phyloP scores from a whole-genome alignment of 2,797 vertebrate genomes.

The Eulemur rubriventer region DNA sequence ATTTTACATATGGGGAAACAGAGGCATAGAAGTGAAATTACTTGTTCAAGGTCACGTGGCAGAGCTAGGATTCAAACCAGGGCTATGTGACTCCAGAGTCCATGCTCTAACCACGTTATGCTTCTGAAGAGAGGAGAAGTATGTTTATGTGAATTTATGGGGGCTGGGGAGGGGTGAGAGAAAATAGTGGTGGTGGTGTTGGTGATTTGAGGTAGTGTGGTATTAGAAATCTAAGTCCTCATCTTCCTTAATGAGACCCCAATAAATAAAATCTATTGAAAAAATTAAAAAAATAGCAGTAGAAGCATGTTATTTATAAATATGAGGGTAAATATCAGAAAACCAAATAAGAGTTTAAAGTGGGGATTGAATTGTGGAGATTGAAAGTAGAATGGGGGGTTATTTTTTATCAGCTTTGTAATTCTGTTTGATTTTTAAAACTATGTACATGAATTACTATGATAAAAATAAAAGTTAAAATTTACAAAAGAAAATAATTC shows the following conservation, averaged over 20 bases:
- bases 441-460: not conserved
- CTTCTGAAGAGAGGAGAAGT: constrained; percentile 2
- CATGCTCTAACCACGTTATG: not conserved
- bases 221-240: not conserved
- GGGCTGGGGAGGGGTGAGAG: not conserved
- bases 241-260: not conserved
- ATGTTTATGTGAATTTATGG: not conserved
- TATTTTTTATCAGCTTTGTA: not conserved
- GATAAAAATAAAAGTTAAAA: constrained; percentile 15
- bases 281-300: not conserved
- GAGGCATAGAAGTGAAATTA: not conserved
- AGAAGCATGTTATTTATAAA: constrained; percentile 25
- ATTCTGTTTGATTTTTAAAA: constrained; percentile 44
- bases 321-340: constrained; percentile 29
- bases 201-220: not conserved
- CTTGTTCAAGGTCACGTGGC: not conserved
- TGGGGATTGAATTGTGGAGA: not conserved
- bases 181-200: not conserved
- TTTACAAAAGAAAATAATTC: constrained; percentile 15
- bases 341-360: not conserved
- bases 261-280: not conserved
- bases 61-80: not conserved
- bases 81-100: not conserved
- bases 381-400: not conserved
- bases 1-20: constrained; percentile 9